These are phyloP conservation scores for Pygoscelis adeliae DNA, from an alignment of 2,113 vertebrate species.

Conservation along the genomic window DNA sequence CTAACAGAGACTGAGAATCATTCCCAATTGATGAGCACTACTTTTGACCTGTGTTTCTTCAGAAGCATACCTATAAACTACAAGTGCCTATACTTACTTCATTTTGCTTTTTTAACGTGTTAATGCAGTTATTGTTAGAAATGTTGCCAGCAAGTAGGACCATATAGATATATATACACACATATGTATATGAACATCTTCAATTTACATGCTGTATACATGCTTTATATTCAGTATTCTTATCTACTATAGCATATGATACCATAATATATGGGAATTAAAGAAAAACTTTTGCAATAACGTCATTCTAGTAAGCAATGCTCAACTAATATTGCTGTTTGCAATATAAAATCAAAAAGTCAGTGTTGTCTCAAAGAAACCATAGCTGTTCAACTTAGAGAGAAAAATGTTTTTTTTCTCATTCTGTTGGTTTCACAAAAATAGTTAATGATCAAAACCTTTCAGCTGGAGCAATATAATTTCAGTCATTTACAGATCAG, in stretches of 20 bases:
- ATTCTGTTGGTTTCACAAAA: not conserved
- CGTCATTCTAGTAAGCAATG: not conserved
- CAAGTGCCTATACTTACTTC: not conserved
- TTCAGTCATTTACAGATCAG: not conserved
- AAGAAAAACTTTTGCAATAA: not conserved
- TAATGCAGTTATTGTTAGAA: not conserved
- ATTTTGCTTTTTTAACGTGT: not conserved
- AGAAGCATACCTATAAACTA: not conserved
- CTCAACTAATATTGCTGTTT: not conserved
- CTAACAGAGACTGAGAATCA: not conserved
- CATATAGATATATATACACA: not conserved
- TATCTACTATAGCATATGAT: not conserved
- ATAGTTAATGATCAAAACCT: not conserved
- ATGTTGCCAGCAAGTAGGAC: not conserved
- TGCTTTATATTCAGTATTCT: not conserved
- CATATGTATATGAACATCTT: not conserved
- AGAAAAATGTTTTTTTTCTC: not conserved
- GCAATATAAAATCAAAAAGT: not conserved
- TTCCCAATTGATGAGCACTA: not conserved
- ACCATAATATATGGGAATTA: not conserved
- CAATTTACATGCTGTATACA: not conserved
- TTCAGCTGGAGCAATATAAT: not conserved
- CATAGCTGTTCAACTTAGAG: not conserved
- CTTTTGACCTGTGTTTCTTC: not conserved
- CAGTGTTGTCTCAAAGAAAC: not conserved